Evolutionary conservation across 2,113 vertebrate genomes (phyloP), one percentile per base, ranked within the genome.

Genomic region (Chamaetylas fuelleborni): DNA sequence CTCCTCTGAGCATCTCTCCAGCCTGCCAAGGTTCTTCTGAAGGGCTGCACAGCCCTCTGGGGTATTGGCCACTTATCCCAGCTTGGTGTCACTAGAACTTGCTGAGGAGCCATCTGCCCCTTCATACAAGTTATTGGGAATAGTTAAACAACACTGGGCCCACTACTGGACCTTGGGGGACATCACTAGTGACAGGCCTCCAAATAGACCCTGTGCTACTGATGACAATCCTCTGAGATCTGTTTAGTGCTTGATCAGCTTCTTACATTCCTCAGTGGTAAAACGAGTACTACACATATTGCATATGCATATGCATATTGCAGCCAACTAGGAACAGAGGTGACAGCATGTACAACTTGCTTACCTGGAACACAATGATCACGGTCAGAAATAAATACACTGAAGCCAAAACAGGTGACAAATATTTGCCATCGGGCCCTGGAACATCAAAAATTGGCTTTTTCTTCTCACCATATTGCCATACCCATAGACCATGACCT

Each of bases 291-390:
- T 53, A 67, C 19, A 50, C 2, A 36, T 51, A 50, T 22, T 64
- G 15, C 11, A 48, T 4, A n/a, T n/a, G n/a, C n/a, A n/a, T n/a
- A n/a, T n/a, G n/a, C n/a, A n/a, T n/a, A n/a, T n/a, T n/a, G 61
- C 42, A 65, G 16, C 12, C 66, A 84, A 31, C 23, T 34, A 42
- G 64, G 47, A 81, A 74, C 43, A 86, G n/a, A 80, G 18, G 28
- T 62, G 53, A 58, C 33, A 73, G 31, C n/a, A 65, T 9, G 17
- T 40, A 87, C 62, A 70, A 73, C 43, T 88, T 15, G 34, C 69
- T 97, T 98, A 99, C 99, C 99, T 99, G 99, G 77, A 99, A 98
- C 77, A 99, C 98, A 89, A 99, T 99, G 92, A 99, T 99, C 98
- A 99, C 98, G 7, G 99, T 99, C 91, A 99, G 97, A 98, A 99